Evolutionary conservation across 2,797 vertebrate genomes (phyloP).

Genomic region (Onychomys leucogaster): DNA sequence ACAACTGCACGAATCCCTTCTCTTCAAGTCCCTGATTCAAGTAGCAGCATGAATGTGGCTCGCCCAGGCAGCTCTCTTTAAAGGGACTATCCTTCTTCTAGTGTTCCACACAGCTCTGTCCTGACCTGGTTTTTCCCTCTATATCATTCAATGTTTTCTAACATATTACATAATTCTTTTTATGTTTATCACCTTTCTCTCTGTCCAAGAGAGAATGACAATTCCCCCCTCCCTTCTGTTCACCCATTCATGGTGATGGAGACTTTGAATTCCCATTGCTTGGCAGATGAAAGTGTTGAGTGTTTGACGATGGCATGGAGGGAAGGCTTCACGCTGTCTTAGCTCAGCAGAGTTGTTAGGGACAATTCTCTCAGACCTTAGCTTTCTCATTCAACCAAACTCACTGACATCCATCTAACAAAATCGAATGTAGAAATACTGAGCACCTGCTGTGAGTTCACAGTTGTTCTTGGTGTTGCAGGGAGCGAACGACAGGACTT

Average conservation of each 20-base stretch:
- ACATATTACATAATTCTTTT: constrained; percentile 3
- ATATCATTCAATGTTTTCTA: constrained; percentile 5
- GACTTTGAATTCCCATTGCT: background rate
- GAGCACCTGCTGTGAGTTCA: background rate
- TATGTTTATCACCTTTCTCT: constrained; percentile 37
- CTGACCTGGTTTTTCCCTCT: background rate
- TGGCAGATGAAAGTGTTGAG: background rate
- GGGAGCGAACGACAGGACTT: background rate
- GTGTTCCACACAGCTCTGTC: constrained; percentile 20
- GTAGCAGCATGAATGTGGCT: background rate
- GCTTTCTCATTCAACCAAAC: background rate
- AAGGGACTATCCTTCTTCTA: constrained; percentile 16
- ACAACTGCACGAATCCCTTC: background rate
- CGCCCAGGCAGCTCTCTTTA: constrained; percentile 10
- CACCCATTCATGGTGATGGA: background rate
- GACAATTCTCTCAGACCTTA: background rate
- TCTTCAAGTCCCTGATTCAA: constrained; percentile 26
- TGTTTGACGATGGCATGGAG: constrained; percentile 40
- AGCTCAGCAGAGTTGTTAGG: background rate
- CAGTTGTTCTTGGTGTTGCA: background rate
- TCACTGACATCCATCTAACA: background rate
- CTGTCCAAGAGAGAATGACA: background rate
- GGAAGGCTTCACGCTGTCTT: background rate
- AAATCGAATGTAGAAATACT: background rate
- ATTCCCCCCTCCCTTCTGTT: background rate